Percentiles rank a stretch among this genome's conserved stretches.
These are phyloP conservation scores for Romanogobio albipinnatus DNA, from an alignment of 2,113 vertebrate species.

Conservation along the genomic window DNA sequence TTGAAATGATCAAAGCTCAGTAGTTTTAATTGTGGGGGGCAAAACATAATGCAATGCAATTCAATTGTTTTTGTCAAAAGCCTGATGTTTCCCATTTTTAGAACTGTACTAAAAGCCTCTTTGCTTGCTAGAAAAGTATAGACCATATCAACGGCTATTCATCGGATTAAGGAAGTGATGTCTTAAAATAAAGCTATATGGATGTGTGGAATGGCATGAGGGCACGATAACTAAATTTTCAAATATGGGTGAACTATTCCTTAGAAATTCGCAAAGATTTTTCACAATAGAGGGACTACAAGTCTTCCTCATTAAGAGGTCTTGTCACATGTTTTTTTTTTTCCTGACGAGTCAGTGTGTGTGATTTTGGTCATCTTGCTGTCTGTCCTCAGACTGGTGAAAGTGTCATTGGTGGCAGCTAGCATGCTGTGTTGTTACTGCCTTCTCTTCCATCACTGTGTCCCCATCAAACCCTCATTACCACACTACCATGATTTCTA, in stretches of 20 bases:
- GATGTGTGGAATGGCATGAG: neutral
- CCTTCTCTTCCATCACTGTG: constrained; percentile 20
- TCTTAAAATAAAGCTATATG: neutral
- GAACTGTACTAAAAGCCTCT: too few relatives aligned
- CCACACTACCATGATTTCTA: constrained; percentile 6
- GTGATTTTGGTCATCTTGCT: constrained; percentile 1
- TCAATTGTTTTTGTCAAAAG: too few relatives aligned
- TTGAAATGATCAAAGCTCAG: too few relatives aligned
- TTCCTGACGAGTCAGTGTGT: neutral
- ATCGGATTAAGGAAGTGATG: neutral
- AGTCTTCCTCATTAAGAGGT: neutral
- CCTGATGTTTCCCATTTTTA: too few relatives aligned
- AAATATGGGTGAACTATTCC: neutral
- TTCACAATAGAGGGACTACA: neutral
- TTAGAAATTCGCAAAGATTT: neutral
- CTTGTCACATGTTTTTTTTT: constrained; percentile 1
- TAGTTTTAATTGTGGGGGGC: too few relatives aligned
- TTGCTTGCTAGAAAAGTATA: neutral
- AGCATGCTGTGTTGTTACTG: constrained; percentile 6
- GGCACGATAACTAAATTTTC: neutral
- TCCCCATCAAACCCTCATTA: constrained; percentile 34
- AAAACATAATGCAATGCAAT: too few relatives aligned
- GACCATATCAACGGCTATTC: neutral
- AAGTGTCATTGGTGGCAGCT: neutral
- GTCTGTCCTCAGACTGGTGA: constrained; percentile 4